Conservation (phyloP, 2,113 vertebrate species). For the Excalfactoria chinensis region DNA sequence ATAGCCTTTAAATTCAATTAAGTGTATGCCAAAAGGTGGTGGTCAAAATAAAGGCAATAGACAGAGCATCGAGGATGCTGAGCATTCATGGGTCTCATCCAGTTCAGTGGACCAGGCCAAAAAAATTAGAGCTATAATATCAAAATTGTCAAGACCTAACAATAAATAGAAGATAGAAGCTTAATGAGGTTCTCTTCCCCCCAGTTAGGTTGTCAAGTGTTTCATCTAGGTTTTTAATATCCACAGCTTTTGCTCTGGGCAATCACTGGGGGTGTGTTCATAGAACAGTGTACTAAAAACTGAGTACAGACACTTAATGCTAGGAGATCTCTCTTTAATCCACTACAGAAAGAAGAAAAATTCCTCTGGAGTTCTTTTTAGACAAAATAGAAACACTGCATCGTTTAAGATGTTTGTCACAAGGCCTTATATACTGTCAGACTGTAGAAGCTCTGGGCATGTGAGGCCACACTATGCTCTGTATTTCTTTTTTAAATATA, state of each 20-base stretch:
- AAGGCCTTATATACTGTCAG: background rate
- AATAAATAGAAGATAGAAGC: background rate
- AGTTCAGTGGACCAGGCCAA: background rate
- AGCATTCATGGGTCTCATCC: background rate
- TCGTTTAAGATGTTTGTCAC: background rate
- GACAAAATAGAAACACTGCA: background rate
- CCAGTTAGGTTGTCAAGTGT: background rate
- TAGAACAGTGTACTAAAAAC: background rate
- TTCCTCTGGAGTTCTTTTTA: background rate
- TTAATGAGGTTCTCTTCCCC: background rate
- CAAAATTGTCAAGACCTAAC: background rate
- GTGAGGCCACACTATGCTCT: background rate
- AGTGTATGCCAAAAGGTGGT: background rate
- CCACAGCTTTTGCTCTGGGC: fast-evolving
- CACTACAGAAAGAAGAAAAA: background rate
- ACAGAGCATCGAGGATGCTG: background rate
- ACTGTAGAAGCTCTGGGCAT: background rate
- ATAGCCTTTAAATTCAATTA: background rate
- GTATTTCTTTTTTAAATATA: background rate
- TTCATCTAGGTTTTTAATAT: background rate
- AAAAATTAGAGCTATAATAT: background rate
- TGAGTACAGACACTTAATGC: background rate
- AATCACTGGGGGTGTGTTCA: fast-evolving
- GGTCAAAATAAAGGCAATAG: background rate
- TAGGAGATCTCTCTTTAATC: background rate